A percentile compares a stretch with the other conserved stretches of the same genome.
Conservation (phyloP, 2,797 vertebrate genomes). For the Falco biarmicus region DNA sequence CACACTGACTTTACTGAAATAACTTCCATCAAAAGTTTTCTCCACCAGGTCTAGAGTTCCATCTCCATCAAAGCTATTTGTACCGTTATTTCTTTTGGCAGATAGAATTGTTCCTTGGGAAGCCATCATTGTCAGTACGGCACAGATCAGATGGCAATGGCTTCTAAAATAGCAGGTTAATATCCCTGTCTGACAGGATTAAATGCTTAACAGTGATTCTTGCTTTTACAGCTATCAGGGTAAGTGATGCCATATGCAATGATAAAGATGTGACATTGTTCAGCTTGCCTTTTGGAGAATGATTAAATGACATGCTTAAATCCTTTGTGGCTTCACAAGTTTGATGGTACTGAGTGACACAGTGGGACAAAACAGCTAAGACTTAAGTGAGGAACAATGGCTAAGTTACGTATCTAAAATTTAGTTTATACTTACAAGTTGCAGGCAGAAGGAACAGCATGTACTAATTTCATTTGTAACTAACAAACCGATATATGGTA, state of each 20-base stretch:
- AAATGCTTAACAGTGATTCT: conserved; percentile 60
- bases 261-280: conserved; percentile 67
- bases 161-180: conserved; percentile 69
- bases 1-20: not conserved
- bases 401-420: not conserved
- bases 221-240: conserved; percentile 61
- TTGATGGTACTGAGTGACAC: not conserved
- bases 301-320: conserved; percentile 59
- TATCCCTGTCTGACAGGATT: conserved; percentile 68
- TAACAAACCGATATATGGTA: not conserved
- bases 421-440: not conserved
- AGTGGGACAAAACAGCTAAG: not conserved
- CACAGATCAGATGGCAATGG: conserved; percentile 51
- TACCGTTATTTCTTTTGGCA: not conserved
- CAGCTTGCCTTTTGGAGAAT: conserved; percentile 52
- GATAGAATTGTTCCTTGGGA: conserved; percentile 51
- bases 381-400: not conserved
- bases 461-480: not conserved
- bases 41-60: not conserved
- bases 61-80: not conserved
- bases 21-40: conserved; percentile 17
- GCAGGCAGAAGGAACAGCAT: not conserved
- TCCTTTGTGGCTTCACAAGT: conserved; percentile 48
- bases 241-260: conserved; percentile 67
- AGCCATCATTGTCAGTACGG: conserved; percentile 19